Conservation (phyloP, 2,797 vertebrate species). For the Pristis pectinata region DNA sequence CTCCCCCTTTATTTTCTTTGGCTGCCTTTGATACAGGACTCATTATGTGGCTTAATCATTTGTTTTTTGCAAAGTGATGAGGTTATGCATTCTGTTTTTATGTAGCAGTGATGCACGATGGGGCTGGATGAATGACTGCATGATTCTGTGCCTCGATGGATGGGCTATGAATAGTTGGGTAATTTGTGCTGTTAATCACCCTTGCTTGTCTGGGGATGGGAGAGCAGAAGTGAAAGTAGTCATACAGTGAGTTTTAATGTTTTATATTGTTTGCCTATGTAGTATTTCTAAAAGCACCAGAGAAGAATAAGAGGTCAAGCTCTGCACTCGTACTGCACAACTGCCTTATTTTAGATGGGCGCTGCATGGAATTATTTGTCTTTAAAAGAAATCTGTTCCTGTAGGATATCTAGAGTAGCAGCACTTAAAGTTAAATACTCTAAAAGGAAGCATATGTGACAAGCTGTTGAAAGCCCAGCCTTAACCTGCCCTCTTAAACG, state of each 20-base stretch:
- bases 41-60: neutral
- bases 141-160: neutral
- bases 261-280: neutral
- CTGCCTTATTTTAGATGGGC: neutral
- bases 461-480: slow-evolving; percentile 28
- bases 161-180: neutral
- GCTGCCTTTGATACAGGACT: neutral
- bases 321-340: neutral
- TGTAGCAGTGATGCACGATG: neutral
- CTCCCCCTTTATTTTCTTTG: neutral
- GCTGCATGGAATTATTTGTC: slow-evolving; percentile 8
- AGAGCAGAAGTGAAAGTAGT: too few species aligned
- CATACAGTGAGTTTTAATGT: neutral
- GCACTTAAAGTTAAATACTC: slow-evolving; percentile 30
- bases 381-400: neutral
- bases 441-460: slow-evolving; percentile 20
- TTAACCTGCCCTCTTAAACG: slow-evolving; percentile 19
- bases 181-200: neutral
- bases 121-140: neutral
- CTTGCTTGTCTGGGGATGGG: neutral
- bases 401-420: neutral
- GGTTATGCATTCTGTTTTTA: neutral
- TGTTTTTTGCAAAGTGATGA: neutral
- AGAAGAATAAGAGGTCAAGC: neutral
- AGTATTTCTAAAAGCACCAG: neutral